A percentile compares a stretch with the other conserved stretches of the same genome.
Conservation (phyloP, 2,113 vertebrate genomes). For the Dolichotis patagonum region DNA sequence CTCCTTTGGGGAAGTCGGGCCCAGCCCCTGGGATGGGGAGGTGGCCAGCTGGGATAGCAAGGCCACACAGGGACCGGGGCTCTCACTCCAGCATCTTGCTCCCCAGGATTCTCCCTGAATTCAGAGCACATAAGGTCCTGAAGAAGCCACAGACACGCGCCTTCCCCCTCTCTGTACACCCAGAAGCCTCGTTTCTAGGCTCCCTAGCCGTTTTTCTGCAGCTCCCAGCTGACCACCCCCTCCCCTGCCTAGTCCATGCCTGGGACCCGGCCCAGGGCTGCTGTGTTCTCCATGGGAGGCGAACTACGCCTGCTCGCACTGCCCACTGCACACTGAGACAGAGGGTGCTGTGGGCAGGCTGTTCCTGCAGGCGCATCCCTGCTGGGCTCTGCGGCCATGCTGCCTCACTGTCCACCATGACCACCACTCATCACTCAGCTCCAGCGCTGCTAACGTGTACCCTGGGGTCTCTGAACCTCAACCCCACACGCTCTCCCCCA, state of each 20-base stretch:
- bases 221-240: not conserved
- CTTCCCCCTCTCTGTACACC: not conserved
- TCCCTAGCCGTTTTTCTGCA: fast-evolving
- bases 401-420: not conserved
- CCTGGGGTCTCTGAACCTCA: not conserved
- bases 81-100: not conserved
- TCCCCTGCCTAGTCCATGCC: not conserved
- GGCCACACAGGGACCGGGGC: not conserved
- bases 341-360: not conserved
- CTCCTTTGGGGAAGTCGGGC: not conserved
- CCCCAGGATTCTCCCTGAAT: not conserved
- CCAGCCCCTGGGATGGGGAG: not conserved
- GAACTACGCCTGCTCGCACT: not conserved
- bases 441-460: not conserved
- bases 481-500: not conserved
- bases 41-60: not conserved
- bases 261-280: not conserved
- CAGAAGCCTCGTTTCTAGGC: not conserved
- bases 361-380: not conserved
- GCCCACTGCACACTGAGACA: too few species aligned
- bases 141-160: not conserved
- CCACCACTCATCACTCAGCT: not conserved
- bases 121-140: too few species aligned
- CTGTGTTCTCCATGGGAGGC: too few species aligned
- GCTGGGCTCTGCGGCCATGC: too few species aligned